phyloP scores from a whole-genome alignment of 2,797 vertebrate species.

The Natrix natrix region DNA sequence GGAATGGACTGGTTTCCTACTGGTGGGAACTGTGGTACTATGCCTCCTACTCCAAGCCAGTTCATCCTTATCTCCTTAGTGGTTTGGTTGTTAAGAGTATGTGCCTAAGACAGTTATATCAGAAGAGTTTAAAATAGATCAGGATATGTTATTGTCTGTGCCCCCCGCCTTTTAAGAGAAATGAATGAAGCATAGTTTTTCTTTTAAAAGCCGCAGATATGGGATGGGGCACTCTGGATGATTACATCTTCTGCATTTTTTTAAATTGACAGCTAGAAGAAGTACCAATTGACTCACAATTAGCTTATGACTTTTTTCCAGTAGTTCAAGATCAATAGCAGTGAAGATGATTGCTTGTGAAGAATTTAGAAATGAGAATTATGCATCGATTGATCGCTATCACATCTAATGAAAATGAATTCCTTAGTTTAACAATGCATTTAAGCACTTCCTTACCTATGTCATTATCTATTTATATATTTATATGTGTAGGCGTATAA shows the following conservation, averaged over 20 bases:
- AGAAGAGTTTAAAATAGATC: not conserved
- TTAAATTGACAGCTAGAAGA: not conserved
- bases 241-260: not conserved
- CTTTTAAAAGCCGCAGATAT: not conserved
- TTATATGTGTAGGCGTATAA: not conserved
- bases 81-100: not conserved
- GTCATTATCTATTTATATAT: not conserved
- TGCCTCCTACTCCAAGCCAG: not conserved
- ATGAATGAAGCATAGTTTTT: not conserved
- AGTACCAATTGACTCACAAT: not conserved
- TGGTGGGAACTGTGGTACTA: not conserved
- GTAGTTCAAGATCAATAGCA: not conserved
- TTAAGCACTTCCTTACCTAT: not conserved
- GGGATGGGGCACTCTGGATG: not conserved
- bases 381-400: not conserved
- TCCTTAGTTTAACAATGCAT: not conserved
- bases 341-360: not conserved
- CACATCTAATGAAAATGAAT: not conserved
- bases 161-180: not conserved
- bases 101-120: not conserved
- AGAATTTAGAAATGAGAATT: not conserved
- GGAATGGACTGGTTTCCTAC: not conserved
- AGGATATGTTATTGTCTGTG: not conserved
- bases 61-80: not conserved
- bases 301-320: not conserved